phyloP scores from a whole-genome alignment of 2,797 vertebrate genomes.

The Dallia pectoralis region DNA sequence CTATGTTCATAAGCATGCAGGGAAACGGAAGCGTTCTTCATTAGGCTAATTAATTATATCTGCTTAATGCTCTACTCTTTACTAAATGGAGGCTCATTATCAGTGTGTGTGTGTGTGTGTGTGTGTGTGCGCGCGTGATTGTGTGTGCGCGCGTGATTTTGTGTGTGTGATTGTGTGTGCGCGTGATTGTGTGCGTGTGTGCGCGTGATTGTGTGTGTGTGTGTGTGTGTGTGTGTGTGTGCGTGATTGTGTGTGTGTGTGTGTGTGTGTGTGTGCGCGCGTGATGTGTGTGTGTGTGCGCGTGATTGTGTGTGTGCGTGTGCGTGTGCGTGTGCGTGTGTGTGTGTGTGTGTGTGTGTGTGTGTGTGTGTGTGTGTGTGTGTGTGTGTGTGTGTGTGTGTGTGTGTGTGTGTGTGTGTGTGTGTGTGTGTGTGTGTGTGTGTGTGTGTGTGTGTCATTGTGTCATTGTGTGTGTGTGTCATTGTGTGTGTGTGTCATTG shows the following conservation, averaged over 20 bases:
- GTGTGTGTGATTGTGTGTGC: constrained; percentile 49
- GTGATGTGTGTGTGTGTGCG: neutral
- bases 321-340: constrained; percentile 39
- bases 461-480: constrained; percentile 42
- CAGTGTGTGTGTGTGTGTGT: constrained; percentile 13
- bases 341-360: constrained; percentile 45
- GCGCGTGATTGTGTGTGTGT: too few species aligned
- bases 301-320: too few species aligned
- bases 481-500: neutral
- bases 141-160: constrained; percentile 21
- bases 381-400: too few species aligned
- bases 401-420: too few species aligned
- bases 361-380: too few species aligned
- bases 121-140: neutral
- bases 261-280: constrained; percentile 11
- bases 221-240: constrained; percentile 1
- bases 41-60: constrained; percentile 70
- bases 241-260: constrained; percentile 48
- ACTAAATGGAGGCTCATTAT: constrained; percentile 60
- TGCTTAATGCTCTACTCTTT: constrained; percentile 65
- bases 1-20: constrained; percentile 55
- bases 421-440: neutral
- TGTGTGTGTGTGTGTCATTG: too few species aligned
- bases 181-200: too few species aligned
- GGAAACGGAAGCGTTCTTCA: constrained; percentile 56